phyloP scores from a whole-genome alignment of 2,797 vertebrate species.

The Liasis olivaceus region DNA sequence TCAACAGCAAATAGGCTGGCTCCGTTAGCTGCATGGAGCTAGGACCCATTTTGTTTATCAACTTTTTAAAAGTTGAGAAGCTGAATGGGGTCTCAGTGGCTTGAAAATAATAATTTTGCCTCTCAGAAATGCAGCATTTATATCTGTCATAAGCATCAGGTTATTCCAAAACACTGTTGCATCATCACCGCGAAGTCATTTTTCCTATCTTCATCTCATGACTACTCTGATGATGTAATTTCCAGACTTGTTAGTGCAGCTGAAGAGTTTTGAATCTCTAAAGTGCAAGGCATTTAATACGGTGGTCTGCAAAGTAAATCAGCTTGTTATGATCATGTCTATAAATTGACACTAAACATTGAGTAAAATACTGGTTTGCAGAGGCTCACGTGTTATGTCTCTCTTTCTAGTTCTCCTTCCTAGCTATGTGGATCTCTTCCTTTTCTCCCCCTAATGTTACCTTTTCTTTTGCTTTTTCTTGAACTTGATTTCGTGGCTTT shows the following conservation, averaged over 20 bases:
- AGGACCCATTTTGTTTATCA: not conserved
- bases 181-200: too few relatives aligned
- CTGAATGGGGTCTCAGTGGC: not conserved
- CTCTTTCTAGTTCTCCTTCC: not conserved
- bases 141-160: not conserved
- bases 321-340: not conserved
- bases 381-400: not conserved
- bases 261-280: not conserved
- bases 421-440: not conserved
- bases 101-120: not conserved
- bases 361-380: not conserved
- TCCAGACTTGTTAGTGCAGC: not conserved
- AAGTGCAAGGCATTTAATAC: not conserved
- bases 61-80: not conserved
- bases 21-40: not conserved
- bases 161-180: not conserved
- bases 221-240: not conserved
- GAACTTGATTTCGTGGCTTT: constrained; percentile 23
- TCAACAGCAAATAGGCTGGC: not conserved
- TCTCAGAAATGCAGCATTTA: not conserved
- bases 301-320: not conserved
- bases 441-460: not conserved
- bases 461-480: constrained; percentile 13
- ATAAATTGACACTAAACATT: not conserved
- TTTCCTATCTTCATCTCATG: not conserved